Conservation (phyloP, 35 echinoderm and acorn worm species). For the Holothuria glaberrima region DNA sequence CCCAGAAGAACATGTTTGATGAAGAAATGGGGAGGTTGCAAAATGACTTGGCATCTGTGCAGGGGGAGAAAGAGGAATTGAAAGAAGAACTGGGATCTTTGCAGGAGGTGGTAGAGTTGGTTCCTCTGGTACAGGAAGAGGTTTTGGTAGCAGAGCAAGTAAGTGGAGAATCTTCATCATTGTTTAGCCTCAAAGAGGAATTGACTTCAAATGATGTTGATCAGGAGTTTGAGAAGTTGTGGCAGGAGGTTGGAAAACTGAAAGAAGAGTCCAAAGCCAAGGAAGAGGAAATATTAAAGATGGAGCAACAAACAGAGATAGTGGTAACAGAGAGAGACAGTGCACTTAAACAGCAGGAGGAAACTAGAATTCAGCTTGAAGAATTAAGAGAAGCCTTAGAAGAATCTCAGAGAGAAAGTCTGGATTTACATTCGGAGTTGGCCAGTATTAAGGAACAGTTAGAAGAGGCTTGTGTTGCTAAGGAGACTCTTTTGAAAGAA, state of each 20-base stretch:
- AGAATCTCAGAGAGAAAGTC: conserved; percentile 35
- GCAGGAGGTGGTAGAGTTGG: neutral
- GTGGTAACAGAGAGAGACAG: conserved; percentile 20
- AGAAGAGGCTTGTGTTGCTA: conserved; percentile 58
- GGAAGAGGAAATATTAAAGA: conserved; percentile 40
- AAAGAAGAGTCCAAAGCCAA: conserved; percentile 46
- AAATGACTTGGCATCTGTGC: conserved; percentile 17
- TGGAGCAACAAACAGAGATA: conserved; percentile 33
- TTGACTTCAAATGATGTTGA: conserved; percentile 39
- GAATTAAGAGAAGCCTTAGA: neutral
- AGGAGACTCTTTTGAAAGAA: neutral
- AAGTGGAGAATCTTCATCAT: neutral
- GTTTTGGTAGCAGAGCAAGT: conserved; percentile 12
- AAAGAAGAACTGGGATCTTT: neutral
- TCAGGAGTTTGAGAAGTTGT: conserved; percentile 45
- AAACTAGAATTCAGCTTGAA: neutral
- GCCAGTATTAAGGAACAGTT: conserved; percentile 53
- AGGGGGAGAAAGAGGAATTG: neutral
- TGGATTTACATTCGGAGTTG: conserved; percentile 46
- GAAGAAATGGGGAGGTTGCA: conserved; percentile 7
- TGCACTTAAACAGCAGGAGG: neutral
- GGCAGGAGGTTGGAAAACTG: conserved; percentile 35
- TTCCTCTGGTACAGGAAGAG: conserved; percentile 9
- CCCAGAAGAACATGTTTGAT: conserved; percentile 26
- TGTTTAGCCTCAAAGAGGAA: conserved; percentile 1